These are phyloP conservation scores for Ptiloglossa arizonensis DNA, from an alignment of 1,140 invertebrate genomes.

Conservation along the genomic window DNA sequence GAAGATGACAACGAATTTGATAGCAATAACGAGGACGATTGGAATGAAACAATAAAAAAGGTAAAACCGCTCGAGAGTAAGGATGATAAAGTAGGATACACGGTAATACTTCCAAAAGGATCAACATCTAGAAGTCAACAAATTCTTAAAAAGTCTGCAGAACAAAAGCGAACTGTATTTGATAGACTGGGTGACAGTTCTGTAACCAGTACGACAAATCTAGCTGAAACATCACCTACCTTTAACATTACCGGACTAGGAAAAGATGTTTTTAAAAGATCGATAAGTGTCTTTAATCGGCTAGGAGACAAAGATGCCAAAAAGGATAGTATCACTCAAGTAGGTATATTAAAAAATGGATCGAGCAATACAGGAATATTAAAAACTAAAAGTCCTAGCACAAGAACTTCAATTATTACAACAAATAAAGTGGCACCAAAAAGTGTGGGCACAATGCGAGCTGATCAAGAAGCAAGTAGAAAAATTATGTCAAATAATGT, in stretches of 20 bases:
- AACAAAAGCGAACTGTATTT: constrained; percentile 80
- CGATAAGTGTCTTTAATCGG: constrained; percentile 77
- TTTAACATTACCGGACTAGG: constrained; percentile 79
- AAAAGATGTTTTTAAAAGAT: constrained; percentile 74
- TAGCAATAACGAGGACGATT: constrained; percentile 59
- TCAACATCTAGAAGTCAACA: constrained; percentile 76
- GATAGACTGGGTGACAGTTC: constrained; percentile 80
- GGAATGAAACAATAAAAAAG: constrained; percentile 59
- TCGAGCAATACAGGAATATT: constrained; percentile 68
- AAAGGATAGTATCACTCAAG: constrained; percentile 61
- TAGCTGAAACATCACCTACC: constrained; percentile 69
- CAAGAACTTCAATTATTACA: constrained; percentile 60
- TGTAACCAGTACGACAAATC: constrained; percentile 79
- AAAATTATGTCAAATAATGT: constrained; percentile 66
- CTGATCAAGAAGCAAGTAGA: constrained; percentile 77
- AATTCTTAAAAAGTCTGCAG: constrained; percentile 74
- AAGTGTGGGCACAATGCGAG: constrained; percentile 77
- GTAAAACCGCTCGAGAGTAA: constrained; percentile 72
- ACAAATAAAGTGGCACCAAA: constrained; percentile 62
- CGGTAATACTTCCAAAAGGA: constrained; percentile 79
- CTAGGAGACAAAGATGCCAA: constrained; percentile 77
- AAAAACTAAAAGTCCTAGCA: constrained; percentile 61
- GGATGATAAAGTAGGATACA: constrained; percentile 79
- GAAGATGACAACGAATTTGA: constrained; percentile 48
- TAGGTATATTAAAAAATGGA: constrained; percentile 73